Evolutionary conservation across 2,797 vertebrate species (phyloP).

Genomic region (Gallinago nigripennis): DNA sequence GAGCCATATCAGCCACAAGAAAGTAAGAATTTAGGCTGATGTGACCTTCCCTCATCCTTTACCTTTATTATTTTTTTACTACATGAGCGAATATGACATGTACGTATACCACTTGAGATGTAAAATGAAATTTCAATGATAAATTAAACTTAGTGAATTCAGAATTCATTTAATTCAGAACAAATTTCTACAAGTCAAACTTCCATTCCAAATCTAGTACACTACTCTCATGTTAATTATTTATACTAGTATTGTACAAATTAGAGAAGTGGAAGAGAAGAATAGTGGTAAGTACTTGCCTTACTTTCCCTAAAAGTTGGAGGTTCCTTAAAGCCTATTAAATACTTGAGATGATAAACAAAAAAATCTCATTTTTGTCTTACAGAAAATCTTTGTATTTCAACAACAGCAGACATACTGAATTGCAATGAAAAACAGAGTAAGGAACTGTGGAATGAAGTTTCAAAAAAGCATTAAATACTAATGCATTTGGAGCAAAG

Average conservation of each 20-base stretch:
- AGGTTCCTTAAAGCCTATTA: background rate
- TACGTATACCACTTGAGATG: background rate
- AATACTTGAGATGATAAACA: background rate
- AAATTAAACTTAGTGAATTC: background rate
- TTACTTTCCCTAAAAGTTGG: background rate
- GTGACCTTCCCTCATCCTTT: background rate
- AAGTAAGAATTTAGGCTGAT: background rate
- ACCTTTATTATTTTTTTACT: background rate
- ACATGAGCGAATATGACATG: background rate
- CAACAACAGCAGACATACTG: background rate
- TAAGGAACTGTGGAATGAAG: background rate
- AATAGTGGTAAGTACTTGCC: background rate
- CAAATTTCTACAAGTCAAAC: background rate
- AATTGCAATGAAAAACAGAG: background rate
- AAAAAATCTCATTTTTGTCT: background rate
- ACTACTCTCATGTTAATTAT: background rate
- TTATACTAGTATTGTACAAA: background rate
- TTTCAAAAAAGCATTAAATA: background rate
- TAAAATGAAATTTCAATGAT: background rate
- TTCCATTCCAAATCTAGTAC: background rate
- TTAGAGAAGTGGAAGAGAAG: background rate
- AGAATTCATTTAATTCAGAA: background rate
- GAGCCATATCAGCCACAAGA: background rate
- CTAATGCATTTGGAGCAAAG: background rate
- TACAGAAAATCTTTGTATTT: background rate